Base-by-base conservation (phyloP, 30 jellyfish, hydroid and myxozoan species). In the Cassiopea andromeda region DNA sequence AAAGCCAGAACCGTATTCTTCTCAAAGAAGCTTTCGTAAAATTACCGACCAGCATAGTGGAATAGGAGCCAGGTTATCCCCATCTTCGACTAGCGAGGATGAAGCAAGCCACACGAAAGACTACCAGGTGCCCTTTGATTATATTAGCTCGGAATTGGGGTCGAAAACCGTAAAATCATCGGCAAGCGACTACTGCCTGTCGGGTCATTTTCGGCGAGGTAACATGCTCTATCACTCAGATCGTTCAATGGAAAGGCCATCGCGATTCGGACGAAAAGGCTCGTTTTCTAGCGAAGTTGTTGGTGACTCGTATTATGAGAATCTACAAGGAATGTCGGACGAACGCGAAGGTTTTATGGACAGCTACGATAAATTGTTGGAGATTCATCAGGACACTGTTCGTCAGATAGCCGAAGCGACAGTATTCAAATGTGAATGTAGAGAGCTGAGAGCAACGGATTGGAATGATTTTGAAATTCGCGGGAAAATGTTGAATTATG, bases 341-440 rank as follows among this genome's bases (percentile, higher is more conserved):
- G 80, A 47, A 46, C 81, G 59, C 66, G 82, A 73, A 44, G 82
- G 67, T 16, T 27, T 27, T 61, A 7, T 69, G 44, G 98, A 93
- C n/a, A 93, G 93, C 60, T 93, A 82, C 90, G 94, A 90, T 64
- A 86, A 86, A 58, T 48, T 94, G 54, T 57, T 94, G 64, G 98
- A 94, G 77, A 89, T 89, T 1, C 98, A 94, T 61, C 87, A 89
- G 18, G 97, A 94, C 59, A 91, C 98, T 0, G 90, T 94, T 7
- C 80, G 84, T 49, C 93, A 90, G 70, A 94, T 94, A 14, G 93
- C 98, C 19, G 89, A 80, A 69, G 96, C 95, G 70, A 90, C 97
- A 16, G 68, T 81, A 1, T 68, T 94, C 46, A 78, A 78, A 50
- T 94, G 98, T 74, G 92, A 82, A 57, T 94, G 98, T 66, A 77